Conservation (phyloP, 2,888 invertebrate species). For the Cantharis rufa region DNA sequence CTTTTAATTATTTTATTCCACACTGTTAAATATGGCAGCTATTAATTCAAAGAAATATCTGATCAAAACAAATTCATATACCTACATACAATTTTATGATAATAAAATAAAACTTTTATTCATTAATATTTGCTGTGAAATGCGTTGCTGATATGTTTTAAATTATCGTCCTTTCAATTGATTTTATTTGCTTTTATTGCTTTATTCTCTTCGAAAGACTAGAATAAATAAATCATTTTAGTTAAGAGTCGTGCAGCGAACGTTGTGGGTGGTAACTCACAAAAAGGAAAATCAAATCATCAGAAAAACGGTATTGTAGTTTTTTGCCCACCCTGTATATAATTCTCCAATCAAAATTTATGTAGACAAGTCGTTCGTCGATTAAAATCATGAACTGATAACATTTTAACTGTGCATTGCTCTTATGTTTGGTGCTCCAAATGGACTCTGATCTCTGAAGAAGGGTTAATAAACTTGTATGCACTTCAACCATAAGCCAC, state of each 20-base stretch:
- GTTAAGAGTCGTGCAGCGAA: background rate
- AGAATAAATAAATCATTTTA: background rate
- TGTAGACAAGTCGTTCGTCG: background rate
- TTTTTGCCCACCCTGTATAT: too few species aligned
- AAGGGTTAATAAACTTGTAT: background rate
- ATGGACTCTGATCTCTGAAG: background rate
- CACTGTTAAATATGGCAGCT: slow-evolving; percentile 32
- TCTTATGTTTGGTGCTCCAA: background rate
- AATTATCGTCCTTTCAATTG: background rate
- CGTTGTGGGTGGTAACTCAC: background rate
- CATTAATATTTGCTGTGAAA: slow-evolving; percentile 26
- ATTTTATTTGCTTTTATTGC: background rate
- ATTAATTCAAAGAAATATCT: slow-evolving; percentile 29
- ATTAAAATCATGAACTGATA: background rate
- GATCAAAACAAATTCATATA: slow-evolving; percentile 27
- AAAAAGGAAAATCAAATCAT: background rate
- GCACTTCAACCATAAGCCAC: background rate
- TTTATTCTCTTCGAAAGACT: background rate
- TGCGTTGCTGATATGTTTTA: slow-evolving; percentile 11
- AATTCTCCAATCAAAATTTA: background rate
- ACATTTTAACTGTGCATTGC: background rate
- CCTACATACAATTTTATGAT: slow-evolving; percentile 12
- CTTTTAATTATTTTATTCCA: slow-evolving; percentile 32
- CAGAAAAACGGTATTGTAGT: too few species aligned
- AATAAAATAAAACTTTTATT: slow-evolving; percentile 25